A percentile compares a stretch with the other conserved stretches of the same genome.
Evolutionary conservation across 2,113 vertebrate genomes (phyloP).

Genomic region (Nesospiza acunhae): DNA sequence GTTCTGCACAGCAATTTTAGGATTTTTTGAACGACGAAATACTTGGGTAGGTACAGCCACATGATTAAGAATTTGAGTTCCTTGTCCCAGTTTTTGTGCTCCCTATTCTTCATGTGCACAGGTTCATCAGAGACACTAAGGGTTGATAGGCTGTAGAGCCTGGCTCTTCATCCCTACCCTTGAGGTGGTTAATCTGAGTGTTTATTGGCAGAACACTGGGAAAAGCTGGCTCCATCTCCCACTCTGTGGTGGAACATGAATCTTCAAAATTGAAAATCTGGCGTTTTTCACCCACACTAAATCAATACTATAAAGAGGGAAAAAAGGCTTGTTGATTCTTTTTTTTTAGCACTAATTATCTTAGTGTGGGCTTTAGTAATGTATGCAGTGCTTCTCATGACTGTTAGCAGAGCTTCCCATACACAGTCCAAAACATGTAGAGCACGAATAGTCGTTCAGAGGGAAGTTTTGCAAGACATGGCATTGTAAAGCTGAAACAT

Average conservation of each 20-base stretch:
- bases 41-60: not conserved
- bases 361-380: conserved; percentile 46
- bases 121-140: not conserved
- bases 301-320: conserved; percentile 45
- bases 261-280: conserved; percentile 44
- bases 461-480: conserved; percentile 48
- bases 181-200: not conserved
- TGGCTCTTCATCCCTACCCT: not conserved
- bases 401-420: conserved; percentile 32
- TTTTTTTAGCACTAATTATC: conserved; percentile 49
- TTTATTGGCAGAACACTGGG: conserved; percentile 12
- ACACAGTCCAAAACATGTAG: conserved; percentile 38
- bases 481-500: conserved; percentile 55
- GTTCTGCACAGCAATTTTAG: not conserved
- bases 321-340: conserved; percentile 1
- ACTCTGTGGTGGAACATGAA: conserved; percentile 38
- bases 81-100: not conserved
- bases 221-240: conserved; percentile 31
- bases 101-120: not conserved
- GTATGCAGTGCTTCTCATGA: conserved; percentile 25
- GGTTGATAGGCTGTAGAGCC: not conserved
- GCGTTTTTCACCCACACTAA: conserved; percentile 41
- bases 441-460: not conserved
- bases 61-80: not conserved
- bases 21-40: not conserved